A percentile compares a stretch with the other conserved stretches of the same genome.
These are phyloP conservation scores for Aurelia aurita DNA, from an alignment of 30 jellyfish, hydroid and myxozoan genomes.

Conservation along the genomic window DNA sequence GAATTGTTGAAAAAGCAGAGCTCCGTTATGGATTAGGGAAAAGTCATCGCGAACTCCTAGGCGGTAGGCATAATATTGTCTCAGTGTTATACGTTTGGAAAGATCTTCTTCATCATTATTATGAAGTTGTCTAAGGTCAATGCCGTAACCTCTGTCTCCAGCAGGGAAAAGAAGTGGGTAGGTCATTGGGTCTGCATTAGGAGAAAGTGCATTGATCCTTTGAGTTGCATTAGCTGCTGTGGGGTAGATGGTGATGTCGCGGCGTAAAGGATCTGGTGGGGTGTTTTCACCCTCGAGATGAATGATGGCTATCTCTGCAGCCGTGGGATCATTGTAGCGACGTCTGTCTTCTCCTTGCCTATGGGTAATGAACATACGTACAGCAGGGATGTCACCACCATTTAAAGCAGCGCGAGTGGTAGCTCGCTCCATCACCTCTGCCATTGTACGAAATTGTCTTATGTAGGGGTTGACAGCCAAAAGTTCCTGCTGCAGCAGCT, in stretches of 20 bases:
- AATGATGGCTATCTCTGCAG: background rate
- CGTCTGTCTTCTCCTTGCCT: background rate
- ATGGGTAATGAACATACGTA: background rate
- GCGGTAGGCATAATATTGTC: constrained; percentile 14
- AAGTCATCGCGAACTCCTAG: constrained; percentile 9
- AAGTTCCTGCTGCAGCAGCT: background rate
- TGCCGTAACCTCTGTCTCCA: background rate
- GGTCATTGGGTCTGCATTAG: background rate
- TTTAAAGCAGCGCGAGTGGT: background rate
- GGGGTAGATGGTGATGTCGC: background rate
- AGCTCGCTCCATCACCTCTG: background rate
- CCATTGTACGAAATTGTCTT: background rate
- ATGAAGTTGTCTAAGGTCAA: background rate
- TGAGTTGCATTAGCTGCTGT: background rate
- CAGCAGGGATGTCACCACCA: background rate
- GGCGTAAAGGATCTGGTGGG: background rate
- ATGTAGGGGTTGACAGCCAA: background rate
- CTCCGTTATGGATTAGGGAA: constrained; percentile 3
- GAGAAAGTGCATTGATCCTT: background rate
- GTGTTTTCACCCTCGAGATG: background rate
- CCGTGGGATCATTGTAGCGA: background rate
- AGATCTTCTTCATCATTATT: background rate
- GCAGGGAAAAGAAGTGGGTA: background rate
- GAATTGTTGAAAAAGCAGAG: constrained; percentile 24
- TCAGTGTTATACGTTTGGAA: constrained; percentile 7